phyloP scores from a whole-genome alignment of 2,797 vertebrate species.

The Eulemur albifrons region DNA sequence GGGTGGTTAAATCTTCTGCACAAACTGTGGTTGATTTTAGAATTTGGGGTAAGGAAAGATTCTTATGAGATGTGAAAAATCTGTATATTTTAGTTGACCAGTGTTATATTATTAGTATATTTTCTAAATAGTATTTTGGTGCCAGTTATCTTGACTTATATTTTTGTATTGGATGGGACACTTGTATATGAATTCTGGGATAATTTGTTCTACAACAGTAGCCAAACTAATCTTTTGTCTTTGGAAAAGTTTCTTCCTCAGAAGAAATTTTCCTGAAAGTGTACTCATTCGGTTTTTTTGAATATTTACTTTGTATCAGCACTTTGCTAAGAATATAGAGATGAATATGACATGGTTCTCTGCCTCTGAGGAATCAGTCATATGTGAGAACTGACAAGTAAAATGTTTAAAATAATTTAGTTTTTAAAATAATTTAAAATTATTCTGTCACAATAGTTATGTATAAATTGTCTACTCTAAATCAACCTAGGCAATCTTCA shows the following conservation, averaged over 20 bases:
- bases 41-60: conserved; percentile 37
- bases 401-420: conserved; percentile 17
- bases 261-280: conserved; percentile 35
- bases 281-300: not conserved
- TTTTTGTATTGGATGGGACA: not conserved
- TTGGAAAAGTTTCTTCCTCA: conserved; percentile 37
- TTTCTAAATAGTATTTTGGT: not conserved
- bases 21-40: conserved; percentile 50
- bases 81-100: not conserved
- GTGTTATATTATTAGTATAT: conserved; percentile 2
- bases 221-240: not conserved
- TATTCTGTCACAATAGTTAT: not conserved
- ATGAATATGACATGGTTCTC: not conserved
- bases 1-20: conserved; percentile 27
- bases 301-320: not conserved
- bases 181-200: not conserved
- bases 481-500: not conserved
- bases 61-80: conserved; percentile 7
- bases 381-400: not conserved
- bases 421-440: conserved; percentile 8
- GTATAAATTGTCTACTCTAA: not conserved
- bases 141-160: not conserved
- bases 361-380: not conserved
- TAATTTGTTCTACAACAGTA: not conserved
- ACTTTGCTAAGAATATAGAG: not conserved